Evolutionary conservation across 2,888 invertebrate species (phyloP).

Genomic region (Lomographa bimaculata): DNA sequence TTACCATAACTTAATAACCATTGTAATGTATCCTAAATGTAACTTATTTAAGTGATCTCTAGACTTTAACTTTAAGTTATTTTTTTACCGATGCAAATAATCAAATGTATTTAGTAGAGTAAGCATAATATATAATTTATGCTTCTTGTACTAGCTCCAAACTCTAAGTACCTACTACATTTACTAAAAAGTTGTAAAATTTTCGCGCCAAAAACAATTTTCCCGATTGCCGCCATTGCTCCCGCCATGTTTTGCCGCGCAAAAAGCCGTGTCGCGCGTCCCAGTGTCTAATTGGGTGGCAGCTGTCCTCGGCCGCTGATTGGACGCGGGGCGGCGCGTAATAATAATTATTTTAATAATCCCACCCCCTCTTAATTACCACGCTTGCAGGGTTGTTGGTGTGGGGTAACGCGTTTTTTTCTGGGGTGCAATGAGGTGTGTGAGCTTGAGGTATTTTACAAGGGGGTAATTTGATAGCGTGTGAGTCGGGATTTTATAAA

Average conservation of each 20-base stretch:
- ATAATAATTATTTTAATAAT: constrained; percentile 79
- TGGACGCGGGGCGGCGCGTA: constrained; percentile 71
- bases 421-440: constrained; percentile 10
- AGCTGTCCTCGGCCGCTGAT: constrained; percentile 55
- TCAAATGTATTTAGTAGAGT: too few relatives aligned
- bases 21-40: too few relatives aligned
- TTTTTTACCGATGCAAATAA: too few relatives aligned
- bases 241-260: constrained; percentile 56
- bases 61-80: too few relatives aligned
- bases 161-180: too few relatives aligned
- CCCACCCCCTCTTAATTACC: constrained; percentile 73
- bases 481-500: neutral
- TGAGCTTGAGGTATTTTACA: constrained; percentile 22
- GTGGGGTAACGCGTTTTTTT: constrained; percentile 8
- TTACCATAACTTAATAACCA: too few relatives aligned
- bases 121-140: too few relatives aligned
- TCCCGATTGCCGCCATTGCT: constrained; percentile 43
- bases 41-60: too few relatives aligned
- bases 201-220: constrained; percentile 36
- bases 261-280: constrained; percentile 59
- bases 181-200: too few relatives aligned
- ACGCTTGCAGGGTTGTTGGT: constrained; percentile 24
- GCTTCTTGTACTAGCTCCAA: too few relatives aligned
- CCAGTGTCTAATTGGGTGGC: constrained; percentile 72
- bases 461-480: constrained; percentile 16